Base-by-base conservation (phyloP, 2,888 invertebrate genomes). In the Philonicus albiceps region DNA sequence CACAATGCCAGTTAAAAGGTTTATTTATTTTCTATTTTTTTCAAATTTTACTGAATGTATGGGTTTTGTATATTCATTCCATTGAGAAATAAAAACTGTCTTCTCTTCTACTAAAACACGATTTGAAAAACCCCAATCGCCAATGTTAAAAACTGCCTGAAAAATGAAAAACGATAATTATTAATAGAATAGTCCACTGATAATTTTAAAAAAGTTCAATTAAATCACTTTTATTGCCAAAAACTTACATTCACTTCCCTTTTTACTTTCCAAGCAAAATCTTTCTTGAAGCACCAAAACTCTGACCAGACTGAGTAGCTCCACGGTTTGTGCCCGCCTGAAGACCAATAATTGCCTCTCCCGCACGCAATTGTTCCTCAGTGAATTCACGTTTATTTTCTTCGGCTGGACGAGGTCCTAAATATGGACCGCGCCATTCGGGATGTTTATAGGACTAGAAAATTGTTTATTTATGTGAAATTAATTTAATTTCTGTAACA, bases 321-420 rank as follows among this genome's bases (percentile, higher is more conserved):
- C 96, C 95, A 90, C 96, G 96, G 93, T 98, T 98, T 89, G 95
- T 95, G 55, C 98, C 98, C 78, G 97, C 97, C 92, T 98, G 98
- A 4, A 98, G 94, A 27, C 97, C 96, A 89, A 98, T 98, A 55
- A 98, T 95, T 19, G 95, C 93, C 90, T 97, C 95, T 0, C 97
- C 97, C 31, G 97, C 97, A 49, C 96, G 93, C 84, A 98, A 93
- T 88, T 96, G 96, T 89, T 96, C 96, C 89, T 97, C 96, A 86
- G 95, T 95, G 93, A 96, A 98, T 81, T 96, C 95, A 5, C 97
- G 94, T 85, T 94, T 94, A 93, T 97, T 96, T 91, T 97, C 97
- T 90, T 97, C 97, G 6, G 97, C 94, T 75, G 98, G 98, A 90
- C 94, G 95, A 0, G 98, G 98, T 83, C 98, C 98, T 84, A 97